Base-by-base conservation (phyloP, 2,797 vertebrate species). In the Hypotaenidia okinawae region DNA sequence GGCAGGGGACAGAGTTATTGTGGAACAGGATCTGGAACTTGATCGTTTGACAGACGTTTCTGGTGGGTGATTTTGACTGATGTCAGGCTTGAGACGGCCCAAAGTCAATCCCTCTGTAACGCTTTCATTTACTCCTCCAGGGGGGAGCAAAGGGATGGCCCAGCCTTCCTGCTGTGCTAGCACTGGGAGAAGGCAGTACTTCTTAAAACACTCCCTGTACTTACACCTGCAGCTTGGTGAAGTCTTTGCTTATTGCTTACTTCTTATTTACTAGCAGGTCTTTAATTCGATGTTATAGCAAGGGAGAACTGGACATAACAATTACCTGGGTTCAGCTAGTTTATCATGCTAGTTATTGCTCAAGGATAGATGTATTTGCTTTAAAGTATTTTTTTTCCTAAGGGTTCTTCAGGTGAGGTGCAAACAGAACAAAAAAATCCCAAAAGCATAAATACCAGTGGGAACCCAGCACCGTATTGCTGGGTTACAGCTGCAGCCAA, bases 61-160 rank as follows among this genome's bases (percentile, higher is more conserved):
- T 92, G 73, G 75, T 68, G 73, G 85, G 94, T 61, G 79, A 77
- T 90, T 92, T 95, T 82, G 35, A 21, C 33, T 14, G 21, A 18
- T 23, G 25, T 70, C 82, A 78, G 79, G 59, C 84, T 57, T 3
- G 4, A 92, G 90, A 58, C 32, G 75, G 67, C 92, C 90, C 80
- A 57, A 39, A 88, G 32, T 33, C 77, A 33, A 49, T 47, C 55
- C 33, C 49, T 66, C 33, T 19, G 8, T 16, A 39, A 39, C 1
- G 3, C 84, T 70, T 74, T 37, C 35, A 21, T 37, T 77, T 33
- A 37, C 78, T 39, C 68, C 32, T 4, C 15, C 35, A 30, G 37
- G 32, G n/a, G 23, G 25, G 37, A 57, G 21, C 47, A 68, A 58
- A 90, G 41, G 47, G 16, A 24, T 11, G 39, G 80, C 64, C 86